Conservation (phyloP, 2,888 invertebrate genomes). For the Cerastis rubricosa region DNA sequence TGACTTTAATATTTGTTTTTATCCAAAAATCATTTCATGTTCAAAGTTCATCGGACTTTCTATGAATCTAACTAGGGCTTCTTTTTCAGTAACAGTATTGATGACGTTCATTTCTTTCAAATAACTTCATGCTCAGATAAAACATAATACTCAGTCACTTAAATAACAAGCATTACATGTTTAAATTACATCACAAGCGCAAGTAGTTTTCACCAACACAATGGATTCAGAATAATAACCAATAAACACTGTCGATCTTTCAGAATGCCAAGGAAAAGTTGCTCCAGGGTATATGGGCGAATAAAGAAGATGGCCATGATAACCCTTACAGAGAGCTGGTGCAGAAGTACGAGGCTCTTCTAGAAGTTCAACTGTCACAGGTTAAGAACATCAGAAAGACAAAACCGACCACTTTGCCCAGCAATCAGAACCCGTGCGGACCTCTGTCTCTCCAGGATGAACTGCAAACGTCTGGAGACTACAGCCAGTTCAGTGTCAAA, state of each 20-base stretch:
- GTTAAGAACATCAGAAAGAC: slow-evolving; percentile 88
- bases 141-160: slow-evolving; percentile 49
- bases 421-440: slow-evolving; percentile 82
- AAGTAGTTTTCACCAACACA: slow-evolving; percentile 19
- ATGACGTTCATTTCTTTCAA: slow-evolving; percentile 49
- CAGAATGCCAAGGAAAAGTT: slow-evolving; percentile 89
- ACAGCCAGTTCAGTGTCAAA: slow-evolving; percentile 92
- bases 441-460: slow-evolving; percentile 93
- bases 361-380: slow-evolving; percentile 94
- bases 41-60: slow-evolving; percentile 45
- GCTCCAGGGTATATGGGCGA: slow-evolving; percentile 89
- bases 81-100: slow-evolving; percentile 56
- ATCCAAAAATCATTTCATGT: slow-evolving; percentile 57
- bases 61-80: slow-evolving; percentile 58
- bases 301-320: slow-evolving; percentile 88
- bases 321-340: slow-evolving; percentile 95
- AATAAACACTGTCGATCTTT: slow-evolving; percentile 54
- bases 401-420: slow-evolving; percentile 76
- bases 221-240: slow-evolving; percentile 30
- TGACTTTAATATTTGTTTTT: slow-evolving; percentile 29
- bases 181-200: slow-evolving; percentile 25
- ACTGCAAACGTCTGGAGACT: slow-evolving; percentile 94
- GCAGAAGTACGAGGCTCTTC: slow-evolving; percentile 96
- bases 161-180: slow-evolving; percentile 60
- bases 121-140: slow-evolving; percentile 55